Evolutionary conservation across 2,797 vertebrate genomes (phyloP), one percentile per base, ranked within the genome.

Genomic region (Mallotus villosus): DNA sequence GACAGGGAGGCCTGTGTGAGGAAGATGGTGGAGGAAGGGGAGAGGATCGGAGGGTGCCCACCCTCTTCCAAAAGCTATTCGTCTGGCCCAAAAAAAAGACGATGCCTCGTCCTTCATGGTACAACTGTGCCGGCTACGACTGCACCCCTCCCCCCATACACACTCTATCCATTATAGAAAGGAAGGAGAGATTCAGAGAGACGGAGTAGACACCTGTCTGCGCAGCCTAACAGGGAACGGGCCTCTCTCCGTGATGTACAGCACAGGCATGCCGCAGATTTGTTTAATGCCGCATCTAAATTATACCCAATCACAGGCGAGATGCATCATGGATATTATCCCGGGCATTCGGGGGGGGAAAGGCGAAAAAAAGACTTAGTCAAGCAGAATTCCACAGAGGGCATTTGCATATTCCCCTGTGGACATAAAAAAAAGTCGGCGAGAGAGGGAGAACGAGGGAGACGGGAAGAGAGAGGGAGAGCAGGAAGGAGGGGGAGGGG

Each of bases 81-180:
- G 90, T 92, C 89, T 91, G 79, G 78, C 86, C 90, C 90, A 34
- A 34, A 34, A 34, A 34, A 34, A 90, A 90, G 90, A 89, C 85
- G 88, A 89, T 88, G 82, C 78, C 86, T 87, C 87, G 91, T 90
- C 91, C 92, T 94, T 93, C 91, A 92, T 90, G 90, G 89, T 90
- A 34, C 32, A 34, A 34, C 8, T 8, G 32, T 34, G 7, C 32
- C 32, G 1, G 6, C 8, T 8, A 34, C 32, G 32, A 34, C 89
- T 86, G 85, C 84, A 1, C 32, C 6, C 32, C 6, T 29, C 32
- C 1, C 32, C 32, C 5, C 32, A 8, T 79, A 73, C 82, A 69
- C 69, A 8, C 79, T 71, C 81, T 41, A 41, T 12, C 85, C 79
- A 87, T 89, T 89, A 66, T 24, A 16, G 58, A 81, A 78, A 83